phyloP scores from a whole-genome alignment of 2,888 invertebrate species.

The Paralinhomoeus sp. region DNA sequence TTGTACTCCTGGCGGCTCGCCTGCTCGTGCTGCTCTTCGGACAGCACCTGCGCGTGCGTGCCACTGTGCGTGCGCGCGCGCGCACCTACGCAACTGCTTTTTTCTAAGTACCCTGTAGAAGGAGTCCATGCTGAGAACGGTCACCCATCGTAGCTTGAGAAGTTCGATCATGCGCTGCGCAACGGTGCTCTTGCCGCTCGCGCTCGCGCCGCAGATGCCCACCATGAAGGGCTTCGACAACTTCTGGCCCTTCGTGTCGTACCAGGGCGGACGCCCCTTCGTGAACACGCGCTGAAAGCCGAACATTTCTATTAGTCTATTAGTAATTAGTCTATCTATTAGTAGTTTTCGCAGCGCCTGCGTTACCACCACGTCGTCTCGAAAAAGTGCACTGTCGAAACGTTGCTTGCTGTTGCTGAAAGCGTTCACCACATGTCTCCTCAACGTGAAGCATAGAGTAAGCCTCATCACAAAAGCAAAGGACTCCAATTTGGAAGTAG shows the following conservation, averaged over 20 bases:
- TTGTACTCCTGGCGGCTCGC: slow-evolving; percentile 78
- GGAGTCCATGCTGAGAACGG: slow-evolving; percentile 82
- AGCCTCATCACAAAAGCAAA: no score
- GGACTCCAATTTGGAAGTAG: no score
- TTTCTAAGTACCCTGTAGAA: slow-evolving; percentile 95
- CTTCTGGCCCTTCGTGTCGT: slow-evolving; percentile 67
- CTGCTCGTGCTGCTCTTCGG: slow-evolving; percentile 64
- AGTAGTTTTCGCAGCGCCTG: no score
- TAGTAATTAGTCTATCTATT: no score
- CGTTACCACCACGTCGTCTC: no score
- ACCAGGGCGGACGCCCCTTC: slow-evolving; percentile 94
- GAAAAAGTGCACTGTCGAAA: no score
- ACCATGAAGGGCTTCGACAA: slow-evolving; percentile 93
- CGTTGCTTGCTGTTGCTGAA: no score
- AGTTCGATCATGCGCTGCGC: slow-evolving; percentile 60
- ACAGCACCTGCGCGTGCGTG: slow-evolving; percentile 43
- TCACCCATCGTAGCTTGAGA: slow-evolving; percentile 93
- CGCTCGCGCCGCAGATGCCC: slow-evolving; percentile 94
- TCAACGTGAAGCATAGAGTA: no score
- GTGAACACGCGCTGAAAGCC: slow-evolving; percentile 52
- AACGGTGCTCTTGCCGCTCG: slow-evolving; percentile 94
- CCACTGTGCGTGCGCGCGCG: no score
- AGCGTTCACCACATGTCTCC: no score
- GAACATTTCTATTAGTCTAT: no score
- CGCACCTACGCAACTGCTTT: no score